Base-by-base conservation (phyloP, 1,140 invertebrate species). In the Polypedilum vanderplanki region DNA sequence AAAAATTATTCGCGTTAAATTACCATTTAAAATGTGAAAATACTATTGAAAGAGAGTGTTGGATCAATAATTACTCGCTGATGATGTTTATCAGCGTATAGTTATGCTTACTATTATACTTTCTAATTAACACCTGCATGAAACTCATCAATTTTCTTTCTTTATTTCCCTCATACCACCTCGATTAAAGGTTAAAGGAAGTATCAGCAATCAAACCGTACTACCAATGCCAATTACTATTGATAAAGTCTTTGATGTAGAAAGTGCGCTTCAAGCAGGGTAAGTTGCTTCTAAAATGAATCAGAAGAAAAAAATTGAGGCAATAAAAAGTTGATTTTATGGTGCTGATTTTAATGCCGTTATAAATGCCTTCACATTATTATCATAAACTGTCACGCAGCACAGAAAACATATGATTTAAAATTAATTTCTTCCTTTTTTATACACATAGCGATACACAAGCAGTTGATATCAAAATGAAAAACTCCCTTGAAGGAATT, bases 191-290 rank as follows among this genome's bases (percentile, higher is more conserved):
- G 76, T 86, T 77, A 82, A 80, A 76, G 84, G 84, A 3, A 80
- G 83, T 8, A 80, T 85, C 73, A 83, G 81, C 67, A 85, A 84
- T 78, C 79, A 84, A 76, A 85, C 84, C 5, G 80, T 85, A 5
- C 82, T 95, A 15, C 90, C 92, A 1, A 86, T 94, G 79, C 92
- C 93, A 33, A 87, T 90, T 78, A 90, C 88, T 18, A 85, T 88
- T 40, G 89, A 91, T 40, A 84, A 84, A 73, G 84, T 92, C 8
- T 87, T 88, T 77, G 80, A 87, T 70, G 85, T 83, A n/a, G 84
- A 85, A 67, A 80, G 83, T 74, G 78, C 82, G n/a, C 84, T 85
- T 41, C 81, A 84, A 18, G 79, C 81, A 46, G 86, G 84, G 87
- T 88, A 79, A 78, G 77, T 74, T 40, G 15, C n/a, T n/a, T n/a